Evolutionary conservation across 2,113 vertebrate species (phyloP), one percentile per base, ranked within the genome.

Genomic region (Rafetus swinhoei): DNA sequence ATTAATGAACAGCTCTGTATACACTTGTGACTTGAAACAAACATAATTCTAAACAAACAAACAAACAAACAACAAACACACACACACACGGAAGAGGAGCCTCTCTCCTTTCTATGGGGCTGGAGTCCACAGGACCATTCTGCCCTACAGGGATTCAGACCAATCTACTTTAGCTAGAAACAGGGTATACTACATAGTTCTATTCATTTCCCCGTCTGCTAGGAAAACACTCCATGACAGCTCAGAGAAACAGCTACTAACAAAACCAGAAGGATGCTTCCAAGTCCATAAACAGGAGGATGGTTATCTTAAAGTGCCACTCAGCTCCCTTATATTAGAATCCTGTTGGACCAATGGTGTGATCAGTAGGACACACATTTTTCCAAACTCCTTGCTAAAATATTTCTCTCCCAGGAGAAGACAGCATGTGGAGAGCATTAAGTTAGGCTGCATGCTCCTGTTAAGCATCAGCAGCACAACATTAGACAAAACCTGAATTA

Each of bases 401-500:
- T 21, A 10, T 69, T 8, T 72, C 65, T 84, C 65, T 55, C 92
- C 74, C 59, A 89, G 89, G 69, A 93, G 81, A 90, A 94, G 95
- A 88, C 16, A 72, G 19, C 16, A 35, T 2, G 0, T 79, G 93
- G 29, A 62, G 91, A 93, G 50, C 90, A 81, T 76, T 90, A 45
- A 53, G 91, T 29, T 88, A 87, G 93, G 74, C 93, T 93, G 95
- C 95, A 96, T 95, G 93, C 95, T 94, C 91, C 90, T 89, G 65
- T 32, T 56, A 86, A 7, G 2, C 85, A 94, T 88, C 94, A 96
- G 85, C 87, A 95, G 79, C 95, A 39, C 14, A 24, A 97, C 95
- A 92, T n/a, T 56, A 79, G 81, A 95, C 69, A 53, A 74, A 79
- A 84, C 87, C 6, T 81, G 89, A 1, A 0, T 35, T 39, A 39